Base-by-base conservation (phyloP, 1,140 invertebrate species). In the Doryteuthis pealeii region DNA sequence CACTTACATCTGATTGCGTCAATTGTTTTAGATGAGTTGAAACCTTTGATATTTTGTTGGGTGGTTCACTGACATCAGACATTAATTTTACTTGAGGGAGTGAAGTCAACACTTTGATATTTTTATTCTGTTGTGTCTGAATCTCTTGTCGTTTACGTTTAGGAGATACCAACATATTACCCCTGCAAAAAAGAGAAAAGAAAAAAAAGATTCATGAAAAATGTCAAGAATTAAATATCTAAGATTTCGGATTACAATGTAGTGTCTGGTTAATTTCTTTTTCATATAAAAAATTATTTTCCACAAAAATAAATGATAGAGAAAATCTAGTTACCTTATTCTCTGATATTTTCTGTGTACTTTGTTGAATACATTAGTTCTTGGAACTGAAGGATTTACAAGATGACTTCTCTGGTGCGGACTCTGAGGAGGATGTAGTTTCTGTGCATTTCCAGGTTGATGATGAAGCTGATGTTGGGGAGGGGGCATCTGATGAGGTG, bases 61-160 rank as follows among this genome's bases (percentile, higher is more conserved):
- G 22, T 15, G 2, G 54, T n/a, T 22, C 26, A 62, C 18, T 28
- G 1, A 28, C 2, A 62, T 62, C 54, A 12, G 54, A 62, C 54
- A 62, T 62, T 62, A 62, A 28, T 62, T 62, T 62, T 62, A 62
- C 54, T 62, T 62, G 66, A 26, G 66, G 66, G 8, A 68, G 66
- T 31, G 66, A 26, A 22, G 30, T 68, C 31, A 68, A 31, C 66
- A 68, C 66, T 2, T 68, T 68, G 28, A 68, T 68, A 30, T 68
- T 68, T 33, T 68, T 68, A 33, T 68, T 68, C 31, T 68, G 66
- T 30, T 68, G 66, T 12, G 28, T 33, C 18, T 32, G 28, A 33
- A 68, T 68, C 66, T 33, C 66, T 68, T 68, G 66, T 32, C 66
- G 66, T 18, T 68, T 68, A 18, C 66, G 28, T 32, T 68, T 68